Base-by-base conservation (phyloP, 2,797 vertebrate genomes). In the Vireo griseus region DNA sequence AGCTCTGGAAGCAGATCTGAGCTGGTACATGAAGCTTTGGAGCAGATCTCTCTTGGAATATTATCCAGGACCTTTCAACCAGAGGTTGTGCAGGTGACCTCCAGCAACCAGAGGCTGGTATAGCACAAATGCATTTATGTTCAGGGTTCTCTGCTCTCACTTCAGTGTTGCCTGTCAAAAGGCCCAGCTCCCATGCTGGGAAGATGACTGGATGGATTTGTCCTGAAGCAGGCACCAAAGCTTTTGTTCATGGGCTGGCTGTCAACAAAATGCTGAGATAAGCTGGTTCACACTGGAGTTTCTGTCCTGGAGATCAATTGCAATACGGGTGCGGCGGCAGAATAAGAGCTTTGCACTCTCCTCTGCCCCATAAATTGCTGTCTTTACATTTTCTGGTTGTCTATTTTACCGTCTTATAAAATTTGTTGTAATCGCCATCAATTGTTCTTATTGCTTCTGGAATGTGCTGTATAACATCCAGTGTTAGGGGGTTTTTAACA, bases 281-380 rank as follows among this genome's bases (percentile, higher is more conserved):
- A 95, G 91, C 86, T 95, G 84, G 44, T 86, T 80, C 83, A 79
- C 81, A 48, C 28, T 50, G 59, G 54, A 91, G 67, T 40, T 91
- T 75, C 77, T 90, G 90, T 90, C 89, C 94, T 86, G 92, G 50
- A 93, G 94, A 96, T 97, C 95, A 93, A 74, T 88, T 79, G 52
- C 63, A 13, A 76, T 93, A 44, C 0, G 6, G 88, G 59, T 50
- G 37, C 3, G 0, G 75, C 59, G 84, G 74, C 83, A 94, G 86
- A 88, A 90, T 73, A 65, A 88, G 83, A 93, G 83, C 75, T 92
- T 12, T 88, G 62, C 40, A 7, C 73, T 90, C 59, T 48, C 62
- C 0, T 89, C 57, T 82, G 40, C 67, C 73, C 61, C 76, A 61
- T 84, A 82, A 93, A 96, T 88, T 54, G 78, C 62, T 84, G 57